Percentiles rank a stretch among this genome's conserved stretches.
These are phyloP conservation scores for Stenichneumon culpator DNA, from an alignment of 2,888 invertebrate genomes.

Conservation along the genomic window DNA sequence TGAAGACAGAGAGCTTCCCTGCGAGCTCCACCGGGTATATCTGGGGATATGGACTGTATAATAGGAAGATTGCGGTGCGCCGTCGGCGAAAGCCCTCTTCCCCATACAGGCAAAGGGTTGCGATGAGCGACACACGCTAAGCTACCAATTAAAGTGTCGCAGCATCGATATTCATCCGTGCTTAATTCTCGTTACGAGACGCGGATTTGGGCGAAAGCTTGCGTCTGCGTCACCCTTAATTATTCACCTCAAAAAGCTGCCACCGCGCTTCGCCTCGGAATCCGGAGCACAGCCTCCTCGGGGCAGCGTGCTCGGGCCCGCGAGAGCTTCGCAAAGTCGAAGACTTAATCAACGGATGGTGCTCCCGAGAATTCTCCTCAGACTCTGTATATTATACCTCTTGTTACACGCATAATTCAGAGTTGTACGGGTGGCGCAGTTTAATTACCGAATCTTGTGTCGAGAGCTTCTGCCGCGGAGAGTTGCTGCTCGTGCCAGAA, in stretches of 20 bases:
- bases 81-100: constrained; percentile 39
- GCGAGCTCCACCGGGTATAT: constrained; percentile 24
- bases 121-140: constrained; percentile 78
- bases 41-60: constrained; percentile 48
- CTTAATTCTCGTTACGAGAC: constrained; percentile 57
- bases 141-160: constrained; percentile 75
- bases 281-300: background rate
- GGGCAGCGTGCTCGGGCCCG: background rate
- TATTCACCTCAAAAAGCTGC: constrained; percentile 60
- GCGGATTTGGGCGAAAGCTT: constrained; percentile 52
- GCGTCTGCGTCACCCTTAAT: constrained; percentile 51
- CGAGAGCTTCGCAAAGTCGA: constrained; percentile 69
- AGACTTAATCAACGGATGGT: constrained; percentile 82
- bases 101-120: constrained; percentile 76
- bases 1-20: constrained; percentile 66
- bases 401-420: constrained; percentile 82
- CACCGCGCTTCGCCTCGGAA: background rate
- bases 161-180: constrained; percentile 47
- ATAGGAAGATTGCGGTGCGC: constrained; percentile 31
- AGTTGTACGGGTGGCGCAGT: constrained; percentile 80
- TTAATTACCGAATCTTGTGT: constrained; percentile 83
- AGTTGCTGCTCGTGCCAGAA: constrained; percentile 39
- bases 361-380: constrained; percentile 77
- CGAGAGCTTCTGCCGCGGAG: constrained; percentile 42
- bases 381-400: constrained; percentile 51